Percentiles rank a stretch among this genome's conserved stretches.
Conservation (phyloP, 2,797 vertebrate species). For the Crax fasciolata region DNA sequence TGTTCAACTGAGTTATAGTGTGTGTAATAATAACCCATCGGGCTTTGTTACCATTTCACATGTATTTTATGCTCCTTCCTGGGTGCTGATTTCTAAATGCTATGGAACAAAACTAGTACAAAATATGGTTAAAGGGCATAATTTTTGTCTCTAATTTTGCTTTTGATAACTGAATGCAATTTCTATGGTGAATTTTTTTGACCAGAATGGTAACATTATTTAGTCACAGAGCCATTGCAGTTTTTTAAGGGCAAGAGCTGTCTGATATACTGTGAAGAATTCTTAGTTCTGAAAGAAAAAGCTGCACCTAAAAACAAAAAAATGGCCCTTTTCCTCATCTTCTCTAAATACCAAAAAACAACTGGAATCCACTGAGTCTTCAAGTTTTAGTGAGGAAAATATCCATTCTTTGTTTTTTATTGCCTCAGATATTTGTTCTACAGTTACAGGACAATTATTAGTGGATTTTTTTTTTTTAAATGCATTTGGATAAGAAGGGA, state of each 20-base stretch:
- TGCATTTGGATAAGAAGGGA: not conserved
- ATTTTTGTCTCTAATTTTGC: not conserved
- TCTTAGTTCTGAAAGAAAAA: not conserved
- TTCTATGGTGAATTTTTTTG: not conserved
- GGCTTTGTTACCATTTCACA: not conserved
- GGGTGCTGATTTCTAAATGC: not conserved
- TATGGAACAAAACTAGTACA: not conserved
- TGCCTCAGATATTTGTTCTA: slow-evolving; percentile 30
- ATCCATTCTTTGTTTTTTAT: not conserved
- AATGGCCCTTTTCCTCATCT: not conserved
- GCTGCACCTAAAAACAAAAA: not conserved
- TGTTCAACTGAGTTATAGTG: not conserved
- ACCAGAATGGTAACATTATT: not conserved
- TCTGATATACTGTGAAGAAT: not conserved
- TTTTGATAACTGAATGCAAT: not conserved
- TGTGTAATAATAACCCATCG: not conserved
- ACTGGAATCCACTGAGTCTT: not conserved
- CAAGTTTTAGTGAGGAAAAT: not conserved
- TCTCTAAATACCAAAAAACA: slow-evolving; percentile 12
- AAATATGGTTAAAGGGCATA: not conserved
- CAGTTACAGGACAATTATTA: not conserved
- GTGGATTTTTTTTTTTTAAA: not conserved
- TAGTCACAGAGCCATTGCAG: not conserved
- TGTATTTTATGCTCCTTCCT: not conserved
- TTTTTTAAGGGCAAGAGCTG: not conserved